These are phyloP conservation scores for Portevinia maculata DNA, from an alignment of 2,888 invertebrate species.

Conservation along the genomic window DNA sequence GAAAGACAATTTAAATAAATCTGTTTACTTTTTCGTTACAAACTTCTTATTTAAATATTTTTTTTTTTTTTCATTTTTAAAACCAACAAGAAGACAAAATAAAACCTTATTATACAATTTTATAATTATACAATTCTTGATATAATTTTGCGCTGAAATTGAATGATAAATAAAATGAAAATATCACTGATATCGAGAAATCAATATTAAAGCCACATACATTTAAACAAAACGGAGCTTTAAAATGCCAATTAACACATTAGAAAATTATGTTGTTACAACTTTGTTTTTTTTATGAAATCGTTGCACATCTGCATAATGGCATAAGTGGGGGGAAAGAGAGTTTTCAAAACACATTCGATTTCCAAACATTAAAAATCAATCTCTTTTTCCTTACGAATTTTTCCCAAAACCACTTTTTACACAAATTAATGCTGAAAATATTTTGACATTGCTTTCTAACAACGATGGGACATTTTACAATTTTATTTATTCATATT, in stretches of 20 bases:
- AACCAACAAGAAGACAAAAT: constrained; percentile 52
- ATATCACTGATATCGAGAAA: constrained; percentile 13
- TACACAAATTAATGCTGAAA: constrained; percentile 30
- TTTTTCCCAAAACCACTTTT: constrained; percentile 12
- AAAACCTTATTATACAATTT: constrained; percentile 42
- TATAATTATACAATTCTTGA: constrained; percentile 66
- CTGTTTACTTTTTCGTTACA: constrained; percentile 73
- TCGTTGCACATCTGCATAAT: constrained; percentile 38
- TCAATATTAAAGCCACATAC: constrained; percentile 48
- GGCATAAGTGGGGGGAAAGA: constrained; percentile 33
- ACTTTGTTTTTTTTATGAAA: constrained; percentile 41
- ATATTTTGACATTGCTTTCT: not conserved
- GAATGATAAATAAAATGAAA: constrained; percentile 56
- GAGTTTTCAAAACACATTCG: constrained; percentile 5
- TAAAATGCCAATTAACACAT: constrained; percentile 41
- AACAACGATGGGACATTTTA: constrained; percentile 25
- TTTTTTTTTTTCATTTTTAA: constrained; percentile 35
- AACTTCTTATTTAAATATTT: constrained; percentile 55
- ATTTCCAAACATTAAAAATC: not conserved
- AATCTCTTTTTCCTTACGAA: constrained; percentile 46
- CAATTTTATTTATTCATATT: constrained; percentile 23
- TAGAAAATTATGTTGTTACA: constrained; percentile 14
- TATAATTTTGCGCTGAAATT: constrained; percentile 73
- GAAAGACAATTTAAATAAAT: constrained; percentile 71
- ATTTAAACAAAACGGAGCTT: constrained; percentile 35